Evolutionary conservation across 37 sponge, comb jelly and placozoan species (phyloP).

Genomic region (Mnemiopsis leidyi): DNA sequence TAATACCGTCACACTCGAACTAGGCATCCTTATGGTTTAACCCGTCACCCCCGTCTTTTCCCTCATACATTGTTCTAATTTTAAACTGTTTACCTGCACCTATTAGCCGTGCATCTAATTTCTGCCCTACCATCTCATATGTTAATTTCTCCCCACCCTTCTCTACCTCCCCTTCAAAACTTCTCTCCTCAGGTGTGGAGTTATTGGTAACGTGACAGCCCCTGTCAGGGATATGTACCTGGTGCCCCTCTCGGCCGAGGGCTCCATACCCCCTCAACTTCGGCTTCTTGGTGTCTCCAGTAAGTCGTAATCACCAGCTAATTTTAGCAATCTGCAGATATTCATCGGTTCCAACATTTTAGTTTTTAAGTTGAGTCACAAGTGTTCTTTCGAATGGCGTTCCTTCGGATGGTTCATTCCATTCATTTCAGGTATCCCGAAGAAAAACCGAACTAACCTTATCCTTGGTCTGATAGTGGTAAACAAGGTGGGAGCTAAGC

Average conservation of each 20-base stretch:
- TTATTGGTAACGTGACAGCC: slow-evolving; percentile 65
- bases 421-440: slow-evolving; percentile 31
- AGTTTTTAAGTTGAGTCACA: neutral
- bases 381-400: neutral
- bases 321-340: too few species aligned
- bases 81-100: too few species aligned
- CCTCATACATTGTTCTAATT: too few species aligned
- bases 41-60: too few species aligned
- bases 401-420: too few species aligned
- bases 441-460: slow-evolving; percentile 60
- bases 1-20: too few species aligned
- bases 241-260: slow-evolving; percentile 39
- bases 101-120: too few species aligned
- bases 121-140: too few species aligned
- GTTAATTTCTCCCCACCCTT: neutral
- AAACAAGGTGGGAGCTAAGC: slow-evolving; percentile 50
- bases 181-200: slow-evolving; percentile 56
- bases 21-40: too few species aligned
- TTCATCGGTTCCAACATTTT: neutral
- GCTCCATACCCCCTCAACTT: slow-evolving; percentile 60
- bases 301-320: neutral
- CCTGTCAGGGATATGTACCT: slow-evolving; percentile 66
- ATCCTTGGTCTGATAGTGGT: slow-evolving; percentile 57
- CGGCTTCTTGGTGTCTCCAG: slow-evolving; percentile 52
- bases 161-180: neutral